Evolutionary conservation across 53 echinoderm and acorn worm species (phyloP).

Genomic region (Antedon mediterranea): DNA sequence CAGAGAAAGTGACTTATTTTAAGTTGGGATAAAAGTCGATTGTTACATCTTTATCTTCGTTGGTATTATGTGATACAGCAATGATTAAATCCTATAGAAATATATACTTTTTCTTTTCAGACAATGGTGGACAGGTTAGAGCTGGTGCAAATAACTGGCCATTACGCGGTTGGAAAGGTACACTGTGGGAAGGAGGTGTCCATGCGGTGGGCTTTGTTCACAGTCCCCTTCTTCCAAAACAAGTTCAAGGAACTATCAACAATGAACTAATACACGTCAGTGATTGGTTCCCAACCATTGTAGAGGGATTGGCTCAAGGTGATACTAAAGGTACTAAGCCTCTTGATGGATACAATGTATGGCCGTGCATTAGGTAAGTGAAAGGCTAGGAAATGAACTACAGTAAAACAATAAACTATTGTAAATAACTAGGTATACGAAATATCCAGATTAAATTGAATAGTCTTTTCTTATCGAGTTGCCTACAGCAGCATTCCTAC

Average conservation of each 20-base stretch:
- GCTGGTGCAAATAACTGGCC: conserved; percentile 26
- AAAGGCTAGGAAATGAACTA: no score
- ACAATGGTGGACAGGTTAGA: conserved; percentile 14
- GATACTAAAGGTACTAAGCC: conserved; percentile 15
- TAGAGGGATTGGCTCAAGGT: conserved; percentile 42
- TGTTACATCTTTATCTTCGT: no score
- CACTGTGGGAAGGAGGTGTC: conserved; percentile 20
- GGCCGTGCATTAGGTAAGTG: conserved; percentile 32
- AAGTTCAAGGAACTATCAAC: conserved; percentile 5
- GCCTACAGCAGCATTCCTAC: no score
- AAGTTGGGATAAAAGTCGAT: no score
- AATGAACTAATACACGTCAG: conserved; percentile 54
- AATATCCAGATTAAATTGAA: no score
- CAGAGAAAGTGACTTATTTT: no score
- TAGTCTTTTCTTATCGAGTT: no score
- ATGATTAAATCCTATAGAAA: no score
- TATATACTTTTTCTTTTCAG: no score
- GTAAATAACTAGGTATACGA: no score
- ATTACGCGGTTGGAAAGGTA: conserved; percentile 13
- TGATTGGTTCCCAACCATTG: conserved; percentile 82
- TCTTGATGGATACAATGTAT: conserved; percentile 60
- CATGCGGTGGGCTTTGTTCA: conserved; percentile 23
- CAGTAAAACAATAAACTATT: no score
- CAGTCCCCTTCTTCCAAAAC: conserved; percentile 7
- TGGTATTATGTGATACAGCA: no score